Conservation (phyloP, 2,113 vertebrate species). For the Philantomba maxwellii region DNA sequence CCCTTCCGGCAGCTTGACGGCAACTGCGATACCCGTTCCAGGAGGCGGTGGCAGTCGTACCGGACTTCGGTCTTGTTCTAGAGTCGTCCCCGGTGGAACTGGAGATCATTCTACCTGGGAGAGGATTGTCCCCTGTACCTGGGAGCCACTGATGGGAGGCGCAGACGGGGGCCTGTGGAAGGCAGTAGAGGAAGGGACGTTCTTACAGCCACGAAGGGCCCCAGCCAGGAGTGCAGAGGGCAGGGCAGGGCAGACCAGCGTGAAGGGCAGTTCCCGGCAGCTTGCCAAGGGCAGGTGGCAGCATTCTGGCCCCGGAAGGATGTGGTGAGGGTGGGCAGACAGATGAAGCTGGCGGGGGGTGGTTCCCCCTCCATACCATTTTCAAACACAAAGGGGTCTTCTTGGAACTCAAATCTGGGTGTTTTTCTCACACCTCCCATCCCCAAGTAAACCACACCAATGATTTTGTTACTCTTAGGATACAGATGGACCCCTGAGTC, state of each 20-base stretch:
- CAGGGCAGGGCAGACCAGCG: neutral
- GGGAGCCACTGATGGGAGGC: neutral
- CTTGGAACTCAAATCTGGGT: neutral
- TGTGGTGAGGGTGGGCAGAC: fast-evolving
- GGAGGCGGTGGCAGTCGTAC: neutral
- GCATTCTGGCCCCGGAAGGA: neutral
- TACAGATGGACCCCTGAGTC: neutral
- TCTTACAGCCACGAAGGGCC: neutral
- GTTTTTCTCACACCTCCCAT: neutral
- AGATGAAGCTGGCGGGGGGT: neutral
- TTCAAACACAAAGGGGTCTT: neutral
- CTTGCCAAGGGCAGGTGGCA: too few species aligned
- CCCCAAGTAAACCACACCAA: neutral
- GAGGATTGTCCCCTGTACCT: neutral
- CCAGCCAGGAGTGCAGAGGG: neutral
- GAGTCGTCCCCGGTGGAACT: neutral
- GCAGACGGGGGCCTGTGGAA: neutral
- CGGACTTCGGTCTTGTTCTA: neutral
- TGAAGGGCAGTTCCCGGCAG: neutral
- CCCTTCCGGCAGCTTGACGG: fast-evolving
- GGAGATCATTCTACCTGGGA: neutral
- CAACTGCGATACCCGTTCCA: fast-evolving
- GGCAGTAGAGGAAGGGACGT: too few species aligned
- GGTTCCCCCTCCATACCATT: neutral
- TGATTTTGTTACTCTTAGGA: neutral